These are phyloP conservation scores for Ceratosolen solmsi DNA, from an alignment of 1,140 invertebrate genomes.

Conservation along the genomic window DNA sequence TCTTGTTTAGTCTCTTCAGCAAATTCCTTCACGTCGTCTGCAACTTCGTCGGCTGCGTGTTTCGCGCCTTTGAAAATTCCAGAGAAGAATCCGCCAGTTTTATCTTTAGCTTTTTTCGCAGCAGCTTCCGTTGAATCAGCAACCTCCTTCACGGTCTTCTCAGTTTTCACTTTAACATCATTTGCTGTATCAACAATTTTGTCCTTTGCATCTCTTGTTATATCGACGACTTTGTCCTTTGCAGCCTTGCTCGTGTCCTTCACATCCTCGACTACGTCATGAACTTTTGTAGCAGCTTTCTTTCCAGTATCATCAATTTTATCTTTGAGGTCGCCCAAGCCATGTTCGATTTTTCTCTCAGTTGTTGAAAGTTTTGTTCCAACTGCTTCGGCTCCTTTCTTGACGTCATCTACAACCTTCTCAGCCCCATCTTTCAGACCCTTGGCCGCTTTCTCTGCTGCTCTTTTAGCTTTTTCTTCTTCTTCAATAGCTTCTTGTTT, in stretches of 20 bases:
- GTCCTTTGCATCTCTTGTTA: constrained; percentile 37
- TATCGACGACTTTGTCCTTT: constrained; percentile 16
- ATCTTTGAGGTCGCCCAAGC: constrained; percentile 9
- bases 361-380: background rate
- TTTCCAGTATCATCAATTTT: background rate
- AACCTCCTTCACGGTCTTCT: constrained; percentile 50
- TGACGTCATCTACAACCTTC: background rate
- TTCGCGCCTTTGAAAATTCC: constrained; percentile 61
- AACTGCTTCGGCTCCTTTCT: constrained; percentile 44
- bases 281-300: background rate
- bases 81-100: constrained; percentile 58
- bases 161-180: background rate
- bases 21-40: constrained; percentile 54
- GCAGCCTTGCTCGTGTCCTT: constrained; percentile 25
- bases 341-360: background rate
- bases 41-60: constrained; percentile 52
- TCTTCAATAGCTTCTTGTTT: constrained; percentile 50
- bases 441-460: constrained; percentile 43
- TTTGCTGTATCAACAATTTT: constrained; percentile 19
- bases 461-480: constrained; percentile 42
- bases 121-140: constrained; percentile 1
- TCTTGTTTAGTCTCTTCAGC: constrained; percentile 57
- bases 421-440: constrained; percentile 39
- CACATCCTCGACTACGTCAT: background rate
- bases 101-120: constrained; percentile 59